Evolutionary conservation across 1,140 invertebrate genomes (phyloP).

Genomic region (Caenorhabditis elegans): DNA sequence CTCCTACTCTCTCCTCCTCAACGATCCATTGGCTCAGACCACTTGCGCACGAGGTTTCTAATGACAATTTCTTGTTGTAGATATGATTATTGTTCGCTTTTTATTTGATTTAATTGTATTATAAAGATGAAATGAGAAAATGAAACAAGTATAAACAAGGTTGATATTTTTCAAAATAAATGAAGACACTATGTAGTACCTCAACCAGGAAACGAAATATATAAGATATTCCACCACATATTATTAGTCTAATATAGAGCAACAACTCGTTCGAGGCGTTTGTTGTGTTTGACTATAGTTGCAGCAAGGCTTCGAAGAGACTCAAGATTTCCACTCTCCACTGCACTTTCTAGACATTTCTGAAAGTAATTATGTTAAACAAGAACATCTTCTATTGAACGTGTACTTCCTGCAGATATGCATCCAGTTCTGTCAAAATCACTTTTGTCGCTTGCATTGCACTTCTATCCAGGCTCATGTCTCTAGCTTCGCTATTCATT

Average conservation of each 20-base stretch:
- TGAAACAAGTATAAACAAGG: too few relatives aligned
- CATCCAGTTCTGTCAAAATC: neutral
- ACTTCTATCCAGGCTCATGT: constrained; percentile 12
- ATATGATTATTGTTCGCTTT: neutral
- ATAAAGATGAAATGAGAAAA: too few relatives aligned
- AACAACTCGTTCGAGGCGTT: neutral
- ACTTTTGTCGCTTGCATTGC: constrained; percentile 12
- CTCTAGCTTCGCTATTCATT: neutral
- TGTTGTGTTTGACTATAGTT: constrained; percentile 3
- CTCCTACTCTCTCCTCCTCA: neutral
- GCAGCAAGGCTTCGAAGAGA: neutral
- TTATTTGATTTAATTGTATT: neutral
- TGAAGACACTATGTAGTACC: too few relatives aligned
- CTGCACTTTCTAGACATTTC: constrained; percentile 8
- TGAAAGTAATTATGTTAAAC: neutral
- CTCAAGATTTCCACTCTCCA: neutral
- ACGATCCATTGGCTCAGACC: neutral
- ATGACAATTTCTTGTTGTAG: neutral
- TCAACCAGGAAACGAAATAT: too few relatives aligned
- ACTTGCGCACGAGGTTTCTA: neutral
- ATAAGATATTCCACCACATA: neutral
- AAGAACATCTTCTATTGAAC: neutral
- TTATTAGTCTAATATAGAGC: neutral
- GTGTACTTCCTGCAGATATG: neutral
- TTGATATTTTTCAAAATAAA: too few relatives aligned